A percentile compares a stretch with the other conserved stretches of the same genome.
Evolutionary conservation across 2,888 invertebrate species (phyloP).

Genomic region (Tenthredo amoena): DNA sequence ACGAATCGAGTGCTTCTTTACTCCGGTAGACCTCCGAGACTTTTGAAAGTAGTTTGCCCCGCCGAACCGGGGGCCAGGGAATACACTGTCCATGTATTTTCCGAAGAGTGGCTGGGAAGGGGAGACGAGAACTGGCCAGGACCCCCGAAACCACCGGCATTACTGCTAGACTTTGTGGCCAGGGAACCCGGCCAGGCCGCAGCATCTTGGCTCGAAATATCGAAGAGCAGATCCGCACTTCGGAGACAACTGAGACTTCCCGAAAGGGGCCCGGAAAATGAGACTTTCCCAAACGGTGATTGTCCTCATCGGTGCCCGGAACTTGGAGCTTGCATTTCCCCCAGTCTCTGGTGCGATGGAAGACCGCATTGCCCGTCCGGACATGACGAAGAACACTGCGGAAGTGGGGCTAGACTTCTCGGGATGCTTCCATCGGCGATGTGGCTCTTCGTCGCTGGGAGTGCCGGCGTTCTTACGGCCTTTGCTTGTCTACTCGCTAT

Average conservation of each 20-base stretch:
- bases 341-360: slow-evolving; percentile 79
- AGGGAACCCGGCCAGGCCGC: slow-evolving; percentile 87
- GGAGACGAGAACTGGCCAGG: slow-evolving; percentile 66
- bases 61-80: slow-evolving; percentile 84
- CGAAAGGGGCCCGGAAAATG: slow-evolving; percentile 66
- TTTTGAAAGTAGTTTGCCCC: slow-evolving; percentile 85
- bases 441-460: slow-evolving; percentile 74
- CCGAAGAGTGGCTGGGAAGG: slow-evolving; percentile 86
- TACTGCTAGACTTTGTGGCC: slow-evolving; percentile 85
- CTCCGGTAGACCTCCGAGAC: slow-evolving; percentile 84
- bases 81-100: slow-evolving; percentile 88
- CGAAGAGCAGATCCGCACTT: slow-evolving; percentile 82
- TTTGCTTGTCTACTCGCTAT: slow-evolving; percentile 77
- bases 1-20: slow-evolving; percentile 90
- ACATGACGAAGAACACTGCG: slow-evolving; percentile 85
- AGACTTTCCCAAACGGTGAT: slow-evolving; percentile 66
- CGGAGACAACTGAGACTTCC: slow-evolving; percentile 81
- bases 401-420: slow-evolving; percentile 76
- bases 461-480: slow-evolving; percentile 78
- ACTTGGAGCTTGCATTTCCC: slow-evolving; percentile 75
- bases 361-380: slow-evolving; percentile 78
- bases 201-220: slow-evolving; percentile 89
- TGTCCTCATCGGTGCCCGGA: slow-evolving; percentile 77
- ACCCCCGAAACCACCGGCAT: slow-evolving; percentile 80
- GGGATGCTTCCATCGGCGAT: slow-evolving; percentile 80